phyloP scores from a whole-genome alignment of 1,140 invertebrate species.

The Metopolophium dirhodum region DNA sequence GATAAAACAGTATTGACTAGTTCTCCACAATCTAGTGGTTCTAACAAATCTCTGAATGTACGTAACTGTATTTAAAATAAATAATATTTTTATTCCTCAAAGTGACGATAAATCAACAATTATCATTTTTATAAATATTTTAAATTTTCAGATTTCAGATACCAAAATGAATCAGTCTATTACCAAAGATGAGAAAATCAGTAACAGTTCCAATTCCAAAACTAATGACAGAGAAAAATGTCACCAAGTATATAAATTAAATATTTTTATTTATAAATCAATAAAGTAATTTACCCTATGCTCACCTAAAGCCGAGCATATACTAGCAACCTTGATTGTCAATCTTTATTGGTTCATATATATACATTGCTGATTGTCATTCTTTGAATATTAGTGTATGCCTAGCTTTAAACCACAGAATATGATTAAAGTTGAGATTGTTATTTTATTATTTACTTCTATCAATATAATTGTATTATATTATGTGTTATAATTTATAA shows the following conservation, averaged over 20 bases:
- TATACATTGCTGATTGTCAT: too few relatives aligned
- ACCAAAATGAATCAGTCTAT: constrained; percentile 35
- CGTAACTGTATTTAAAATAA: neutral
- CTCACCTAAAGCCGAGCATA: neutral
- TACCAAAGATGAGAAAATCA: constrained; percentile 44
- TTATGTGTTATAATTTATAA: too few relatives aligned
- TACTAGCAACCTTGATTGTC: too few relatives aligned
- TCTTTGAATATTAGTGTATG: too few relatives aligned
- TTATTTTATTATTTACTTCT: too few relatives aligned
- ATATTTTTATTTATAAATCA: neutral
- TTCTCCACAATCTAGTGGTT: constrained; percentile 36
- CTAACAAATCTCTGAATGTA: constrained; percentile 38
- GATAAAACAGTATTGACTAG: constrained; percentile 21
- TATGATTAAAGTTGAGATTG: too few relatives aligned
- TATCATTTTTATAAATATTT: neutral
- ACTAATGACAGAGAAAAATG: constrained; percentile 40
- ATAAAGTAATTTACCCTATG: neutral
- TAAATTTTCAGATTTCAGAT: constrained; percentile 22
- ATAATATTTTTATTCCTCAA: neutral
- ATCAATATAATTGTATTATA: too few relatives aligned
- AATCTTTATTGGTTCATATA: too few relatives aligned
- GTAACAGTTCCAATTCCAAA: constrained; percentile 27
- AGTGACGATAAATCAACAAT: neutral
- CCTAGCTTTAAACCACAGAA: too few relatives aligned
- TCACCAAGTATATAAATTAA: neutral